Evolutionary conservation across 2,888 invertebrate genomes (phyloP), one percentile per base, ranked within the genome.

Genomic region (Leucania comma): DNA sequence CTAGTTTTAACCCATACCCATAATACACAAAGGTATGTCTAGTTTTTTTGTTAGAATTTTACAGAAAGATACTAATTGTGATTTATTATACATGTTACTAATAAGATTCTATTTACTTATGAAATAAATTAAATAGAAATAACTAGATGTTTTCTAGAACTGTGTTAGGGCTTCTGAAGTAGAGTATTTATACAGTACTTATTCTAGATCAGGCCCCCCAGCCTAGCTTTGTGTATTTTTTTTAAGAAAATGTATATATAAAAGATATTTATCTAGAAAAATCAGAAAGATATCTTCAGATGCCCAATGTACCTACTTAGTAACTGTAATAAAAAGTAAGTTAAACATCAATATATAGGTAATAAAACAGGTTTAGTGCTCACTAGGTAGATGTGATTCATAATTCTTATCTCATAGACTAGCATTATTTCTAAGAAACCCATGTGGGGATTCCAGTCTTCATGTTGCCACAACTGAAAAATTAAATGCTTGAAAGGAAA

Each of bases 391-490:
- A 42, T 14, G 42, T 80, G 74, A 83, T 80, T 81, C 73, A 83
- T 60, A 70, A 78, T 68, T 77, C 75, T 82, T 80, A 85, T 48
- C 46, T 85, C 81, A 75, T 32, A 73, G 29, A 29, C 48, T 71
- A 61, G 53, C 51, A 78, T 61, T 68, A 68, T 32, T 80, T 80
- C 72, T 77, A 51, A 73, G 70, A 80, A 81, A 60, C 46, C 50
- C 32, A 76, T 70, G 42, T 57, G 58, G 72, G 67, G 53, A 67
- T 70, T 77, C 56, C 59, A 71, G 53, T 62, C 42, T 57, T 61
- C 53, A 77, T 72, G 80, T 85, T 85, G 78, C 58, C 70, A 72
- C 78, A 75, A 77, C 73, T 85, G 69, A 76, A 78, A 78, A 78
- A 32, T 66, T 61, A 5, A 35, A 68, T 67, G 56, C 71, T 57